Base-by-base conservation (phyloP, 2,113 vertebrate species). In the Dicrurus megarhynchus region DNA sequence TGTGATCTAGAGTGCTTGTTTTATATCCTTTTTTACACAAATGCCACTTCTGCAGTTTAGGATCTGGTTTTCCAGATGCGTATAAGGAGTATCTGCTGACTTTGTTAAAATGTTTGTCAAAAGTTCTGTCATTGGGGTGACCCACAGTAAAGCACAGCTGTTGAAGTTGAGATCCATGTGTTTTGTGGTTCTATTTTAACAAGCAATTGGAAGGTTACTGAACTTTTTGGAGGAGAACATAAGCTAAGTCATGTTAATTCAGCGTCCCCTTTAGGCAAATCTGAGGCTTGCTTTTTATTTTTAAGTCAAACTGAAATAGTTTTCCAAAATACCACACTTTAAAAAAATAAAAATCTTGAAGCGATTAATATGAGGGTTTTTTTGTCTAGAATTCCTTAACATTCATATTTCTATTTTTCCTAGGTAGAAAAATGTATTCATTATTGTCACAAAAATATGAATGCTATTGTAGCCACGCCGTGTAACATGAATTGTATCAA, bases 401-500 rank as follows among this genome's bases (percentile, higher is more conserved):
- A 3, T 56, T 84, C 27, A 46, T 8, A 53, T 24, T 97, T 77
- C 81, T 89, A 0, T 56, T 81, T 95, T 89, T 83, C 93, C 73
- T 95, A 99, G 99, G 99, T 99, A 95, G 99, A 99, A 82, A 98
- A 99, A 76, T 99, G 99, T 86, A 98, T 99, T 96, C 98, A 98
- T 91, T 99, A 99, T 95, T 99, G 99, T 87, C 99, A 99, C 96
- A 98, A 98, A 97, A 98, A 99, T 95, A 99, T 99, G 99, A 99
- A 98, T 78, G 98, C 98, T 81, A 99, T 99, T 88, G 98, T 99
- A 92, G 98, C 99, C 32, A 99, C 99, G 0, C 99, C 99, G 4
- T 99, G 99, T 98, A 99, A 99, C 98, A 99, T 99, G 99, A 99
- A 99, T 97, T 99, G 99, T 98, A 99, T 99, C 97, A 99, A 99